phyloP scores from a whole-genome alignment of 2,113 vertebrate species.

The Alligator mississippiensis region DNA sequence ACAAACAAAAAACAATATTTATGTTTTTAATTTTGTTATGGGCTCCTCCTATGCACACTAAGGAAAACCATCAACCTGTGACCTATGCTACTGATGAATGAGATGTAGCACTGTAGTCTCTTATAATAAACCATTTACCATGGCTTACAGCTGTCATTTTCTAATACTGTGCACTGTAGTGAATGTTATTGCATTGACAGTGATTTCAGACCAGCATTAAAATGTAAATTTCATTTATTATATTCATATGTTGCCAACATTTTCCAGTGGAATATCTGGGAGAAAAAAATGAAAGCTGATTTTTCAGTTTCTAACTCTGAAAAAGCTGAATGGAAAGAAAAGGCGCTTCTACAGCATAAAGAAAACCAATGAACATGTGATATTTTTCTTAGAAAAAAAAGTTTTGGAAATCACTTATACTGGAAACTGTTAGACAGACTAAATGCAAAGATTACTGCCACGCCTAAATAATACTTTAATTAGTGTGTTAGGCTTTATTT shows the following conservation, averaged over 20 bases:
- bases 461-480: background rate
- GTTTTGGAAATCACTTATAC: background rate
- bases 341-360: background rate
- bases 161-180: background rate
- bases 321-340: background rate
- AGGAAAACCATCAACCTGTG: background rate
- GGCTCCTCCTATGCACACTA: background rate
- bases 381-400: background rate
- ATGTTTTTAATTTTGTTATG: background rate
- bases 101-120: background rate
- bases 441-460: too few relatives aligned
- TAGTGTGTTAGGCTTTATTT: background rate
- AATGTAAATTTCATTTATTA: background rate
- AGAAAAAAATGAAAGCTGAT: background rate
- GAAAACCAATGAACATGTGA: background rate
- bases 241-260: background rate
- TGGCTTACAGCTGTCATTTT: background rate
- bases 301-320: background rate
- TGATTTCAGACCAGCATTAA: background rate
- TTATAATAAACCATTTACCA: background rate
- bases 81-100: background rate
- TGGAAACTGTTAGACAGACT: background rate
- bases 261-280: background rate
- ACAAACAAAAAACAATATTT: background rate
- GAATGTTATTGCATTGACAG: background rate